Conservation (phyloP, 2,888 invertebrate species). For the Drosophila affinis region DNA sequence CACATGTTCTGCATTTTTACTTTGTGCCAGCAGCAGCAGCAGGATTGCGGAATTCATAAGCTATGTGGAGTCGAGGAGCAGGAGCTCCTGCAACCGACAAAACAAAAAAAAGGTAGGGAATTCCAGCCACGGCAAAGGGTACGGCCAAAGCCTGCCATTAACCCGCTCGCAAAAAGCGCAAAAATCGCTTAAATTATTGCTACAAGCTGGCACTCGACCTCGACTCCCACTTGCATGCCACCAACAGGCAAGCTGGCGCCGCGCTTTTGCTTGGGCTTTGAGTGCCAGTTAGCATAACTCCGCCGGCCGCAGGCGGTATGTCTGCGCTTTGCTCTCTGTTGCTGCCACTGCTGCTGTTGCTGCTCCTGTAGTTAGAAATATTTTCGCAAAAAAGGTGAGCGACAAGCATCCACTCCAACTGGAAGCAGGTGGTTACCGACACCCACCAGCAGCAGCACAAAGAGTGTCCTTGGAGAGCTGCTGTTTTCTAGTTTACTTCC, state of each 20-base stretch:
- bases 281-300: constrained; percentile 71
- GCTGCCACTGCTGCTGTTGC: background rate
- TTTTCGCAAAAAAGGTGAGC: constrained; percentile 22
- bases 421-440: background rate
- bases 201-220: constrained; percentile 56
- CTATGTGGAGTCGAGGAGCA: constrained; percentile 46
- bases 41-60: constrained; percentile 67
- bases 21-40: constrained; percentile 57
- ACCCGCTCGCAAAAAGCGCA: constrained; percentile 66
- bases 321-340: constrained; percentile 30
- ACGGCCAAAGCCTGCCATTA: constrained; percentile 59
- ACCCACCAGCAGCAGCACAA: background rate
- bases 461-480: background rate
- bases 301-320: constrained; percentile 66
- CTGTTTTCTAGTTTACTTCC: background rate
- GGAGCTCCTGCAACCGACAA: background rate
- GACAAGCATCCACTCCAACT: background rate
- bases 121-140: constrained; percentile 61
- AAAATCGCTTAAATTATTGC: constrained; percentile 73
- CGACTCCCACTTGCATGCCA: background rate
- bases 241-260: constrained; percentile 10
- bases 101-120: constrained; percentile 51
- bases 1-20: constrained; percentile 64
- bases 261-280: constrained; percentile 47
- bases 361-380: constrained; percentile 37